phyloP scores from a whole-genome alignment of 2,888 invertebrate genomes.

The Apoda limacodes region DNA sequence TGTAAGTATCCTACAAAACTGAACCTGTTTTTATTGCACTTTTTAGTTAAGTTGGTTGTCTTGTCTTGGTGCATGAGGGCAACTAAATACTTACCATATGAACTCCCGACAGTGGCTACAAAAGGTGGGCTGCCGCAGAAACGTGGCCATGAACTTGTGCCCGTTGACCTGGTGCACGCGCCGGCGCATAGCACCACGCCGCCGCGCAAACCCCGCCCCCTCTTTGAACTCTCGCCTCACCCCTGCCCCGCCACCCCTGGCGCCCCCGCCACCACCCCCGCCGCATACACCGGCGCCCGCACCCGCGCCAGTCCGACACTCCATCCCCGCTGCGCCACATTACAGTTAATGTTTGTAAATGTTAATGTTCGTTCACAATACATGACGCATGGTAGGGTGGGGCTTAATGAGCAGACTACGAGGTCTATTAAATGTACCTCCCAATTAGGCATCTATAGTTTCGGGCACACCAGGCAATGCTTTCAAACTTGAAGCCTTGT shows the following conservation, averaged over 20 bases:
- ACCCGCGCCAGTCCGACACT: slow-evolving; percentile 13
- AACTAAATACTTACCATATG: slow-evolving; percentile 96
- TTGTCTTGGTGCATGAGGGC: too few relatives aligned
- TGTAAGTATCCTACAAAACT: too few relatives aligned
- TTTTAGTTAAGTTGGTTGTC: too few relatives aligned
- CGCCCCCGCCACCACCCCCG: slow-evolving; percentile 28
- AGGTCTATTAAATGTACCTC: too few relatives aligned
- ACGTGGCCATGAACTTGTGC: slow-evolving; percentile 99
- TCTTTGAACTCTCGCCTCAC: slow-evolving; percentile 91
- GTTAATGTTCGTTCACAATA: too few relatives aligned
- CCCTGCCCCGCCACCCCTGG: slow-evolving; percentile 25
- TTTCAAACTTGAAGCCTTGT: too few relatives aligned
- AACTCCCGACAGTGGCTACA: slow-evolving; percentile 99
- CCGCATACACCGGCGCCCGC: slow-evolving; percentile 12
- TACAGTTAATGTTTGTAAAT: too few relatives aligned
- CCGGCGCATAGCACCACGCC: slow-evolving; percentile 97
- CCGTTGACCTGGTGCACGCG: slow-evolving; percentile 98
- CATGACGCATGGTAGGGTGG: too few relatives aligned
- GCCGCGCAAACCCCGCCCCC: slow-evolving; percentile 92
- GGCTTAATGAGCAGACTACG: too few relatives aligned
- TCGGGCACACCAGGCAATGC: too few relatives aligned
- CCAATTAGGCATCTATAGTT: too few relatives aligned
- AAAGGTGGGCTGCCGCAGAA: slow-evolving; percentile 98
- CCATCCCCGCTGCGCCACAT: not conserved
- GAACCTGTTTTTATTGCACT: too few relatives aligned